A percentile compares a stretch with the other conserved stretches of the same genome.
phyloP scores from a whole-genome alignment of 2,113 vertebrate genomes.

The Colaptes auratus region DNA sequence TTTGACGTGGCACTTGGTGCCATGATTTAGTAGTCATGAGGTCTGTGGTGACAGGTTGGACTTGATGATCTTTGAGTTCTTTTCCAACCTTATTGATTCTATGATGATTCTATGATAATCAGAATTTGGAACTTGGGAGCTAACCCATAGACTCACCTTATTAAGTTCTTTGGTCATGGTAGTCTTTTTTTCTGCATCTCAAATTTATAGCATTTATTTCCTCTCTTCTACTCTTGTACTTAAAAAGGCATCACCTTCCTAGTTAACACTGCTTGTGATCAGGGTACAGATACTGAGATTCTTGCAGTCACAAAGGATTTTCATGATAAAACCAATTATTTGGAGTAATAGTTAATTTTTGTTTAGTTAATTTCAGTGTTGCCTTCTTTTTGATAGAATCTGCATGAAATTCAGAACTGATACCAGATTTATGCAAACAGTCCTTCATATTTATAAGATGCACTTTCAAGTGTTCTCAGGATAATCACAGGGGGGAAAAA shows the following conservation, averaged over 20 bases:
- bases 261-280: not conserved
- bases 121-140: not conserved
- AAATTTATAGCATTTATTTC: not conserved
- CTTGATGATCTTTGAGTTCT: no score
- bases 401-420: not conserved
- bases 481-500: not conserved
- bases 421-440: not conserved
- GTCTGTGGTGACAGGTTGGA: no score
- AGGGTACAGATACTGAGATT: not conserved
- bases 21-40: no score
- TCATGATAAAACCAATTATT: not conserved
- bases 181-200: not conserved
- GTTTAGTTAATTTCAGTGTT: not conserved
- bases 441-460: not conserved
- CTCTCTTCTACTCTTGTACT: not conserved
- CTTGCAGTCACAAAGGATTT: not conserved
- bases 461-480: not conserved
- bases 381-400: constrained; percentile 8
- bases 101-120: not conserved
- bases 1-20: no score
- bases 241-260: not conserved
- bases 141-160: not conserved
- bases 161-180: not conserved
- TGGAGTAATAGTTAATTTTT: not conserved
- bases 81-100: no score